Evolutionary conservation across 2,888 invertebrate species (phyloP), one percentile per base, ranked within the genome.

Genomic region (Andricus quercusramuli): DNA sequence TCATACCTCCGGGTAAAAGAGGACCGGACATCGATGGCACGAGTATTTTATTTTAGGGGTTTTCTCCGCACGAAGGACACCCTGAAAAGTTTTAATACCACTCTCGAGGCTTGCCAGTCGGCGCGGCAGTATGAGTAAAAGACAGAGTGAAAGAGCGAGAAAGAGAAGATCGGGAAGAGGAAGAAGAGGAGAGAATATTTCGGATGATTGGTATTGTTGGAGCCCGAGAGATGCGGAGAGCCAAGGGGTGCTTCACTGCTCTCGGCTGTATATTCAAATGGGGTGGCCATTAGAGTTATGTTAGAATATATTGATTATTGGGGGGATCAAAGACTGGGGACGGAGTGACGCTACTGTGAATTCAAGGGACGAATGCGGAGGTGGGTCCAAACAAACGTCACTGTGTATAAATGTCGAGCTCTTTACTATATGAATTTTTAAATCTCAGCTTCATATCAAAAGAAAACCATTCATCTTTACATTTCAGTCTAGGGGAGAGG

Each of bases 281-380:
- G 90, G 90, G 90, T 90, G 89, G 91, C 92, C 91, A 91, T 91
- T 92, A 92, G 91, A 92, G 91, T 92, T 92, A 91, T 90, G 92
- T 90, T 91, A 90, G 91, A 91, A 91, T 92, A 92, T 92, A 92
- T 92, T 92, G 92, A 92, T 92, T 92, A 92, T 92, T 91, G 92
- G 90, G 91, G 90, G 90, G 90, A 91, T 92, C 91, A 92, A 92
- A 91, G 91, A 89, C 90, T 89, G 90, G 90, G 89, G 88, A 83
- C 84, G 80, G 85, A 86, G 90, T 88, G 89, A 89, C 89, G 90
- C 88, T 87, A 89, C 85, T 84, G 86, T 84, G 78, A 80, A 74
- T 74, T 74, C 32, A 74, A 74, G 74, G 70, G 70, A 51, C 29
- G 68, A 70, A 70, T 70, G 17, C 41, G 70, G 70, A 56, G 70